Evolutionary conservation across 2,113 vertebrate species (phyloP), one percentile per base, ranked within the genome.

Genomic region (Ceyx cyanopectus): DNA sequence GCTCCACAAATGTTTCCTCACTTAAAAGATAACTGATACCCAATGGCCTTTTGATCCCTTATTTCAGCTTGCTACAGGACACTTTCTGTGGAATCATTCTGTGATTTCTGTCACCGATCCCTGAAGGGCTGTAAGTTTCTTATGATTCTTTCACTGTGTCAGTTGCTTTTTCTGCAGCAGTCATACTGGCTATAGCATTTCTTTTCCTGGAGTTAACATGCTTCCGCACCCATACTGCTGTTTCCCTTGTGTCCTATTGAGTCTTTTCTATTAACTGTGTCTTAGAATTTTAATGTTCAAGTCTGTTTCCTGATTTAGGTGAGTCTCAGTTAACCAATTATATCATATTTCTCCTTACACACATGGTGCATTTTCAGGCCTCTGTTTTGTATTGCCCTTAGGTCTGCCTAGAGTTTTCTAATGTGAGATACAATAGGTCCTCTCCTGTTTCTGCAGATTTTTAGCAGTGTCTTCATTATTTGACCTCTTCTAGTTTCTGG

Each of bases 231-330:
- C 92, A 77, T 95, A 92, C 86, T 94, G 91, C 96, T 80, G 57
- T 88, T 97, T 93, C 95, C 95, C 97, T 81, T 80, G 90, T 97
- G 92, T 95, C 96, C 91, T 94, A 68, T 97, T 97, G 93, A 96
- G 92, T 53, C 92, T 97, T 98, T 98, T 97, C 97, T 96, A 96
- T 97, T 96, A 97, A 96, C 94, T 57, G 13, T 81, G 94, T 66
- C 91, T 95, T 95, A 94, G 96, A 95, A 96, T 98, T 98, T 98
- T 98, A 98, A 97, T 97, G 96, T 95, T 86, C 78, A 93, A 94
- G 95, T 62, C 97, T 97, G 97, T 97, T 98, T 98, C 97, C 97
- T 97, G 90, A 90, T 96, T 90, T 95, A 89, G 89, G 82, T 90
- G 95, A 94, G 96, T 95, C 93, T 97, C 91, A 89, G 94, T 92